These are phyloP conservation scores for Colaptes auratus DNA, from an alignment of 2,113 vertebrate genomes.

Conservation along the genomic window DNA sequence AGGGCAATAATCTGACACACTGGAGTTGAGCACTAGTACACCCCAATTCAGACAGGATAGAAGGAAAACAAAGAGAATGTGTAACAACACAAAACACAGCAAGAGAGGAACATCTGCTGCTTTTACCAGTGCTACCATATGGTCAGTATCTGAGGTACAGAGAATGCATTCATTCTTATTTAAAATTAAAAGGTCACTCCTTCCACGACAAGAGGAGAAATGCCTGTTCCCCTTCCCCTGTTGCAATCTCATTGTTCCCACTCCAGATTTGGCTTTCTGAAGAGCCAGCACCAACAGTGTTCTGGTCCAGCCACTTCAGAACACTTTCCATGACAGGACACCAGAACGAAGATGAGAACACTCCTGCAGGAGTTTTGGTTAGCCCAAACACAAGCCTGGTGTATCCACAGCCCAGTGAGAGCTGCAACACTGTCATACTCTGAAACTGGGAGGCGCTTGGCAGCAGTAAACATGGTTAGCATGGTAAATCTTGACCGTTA, in stretches of 20 bases:
- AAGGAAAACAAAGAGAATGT: slow-evolving; percentile 36
- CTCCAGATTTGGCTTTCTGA: not conserved
- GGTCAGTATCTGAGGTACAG: slow-evolving; percentile 27
- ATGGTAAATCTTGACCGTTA: not conserved
- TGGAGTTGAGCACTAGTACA: not conserved
- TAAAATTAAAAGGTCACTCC: slow-evolving; percentile 32
- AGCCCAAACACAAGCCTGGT: not conserved
- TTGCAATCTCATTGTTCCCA: not conserved
- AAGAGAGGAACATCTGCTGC: slow-evolving; percentile 62
- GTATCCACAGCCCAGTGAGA: not conserved
- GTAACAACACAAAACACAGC: slow-evolving; percentile 15
- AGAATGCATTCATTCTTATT: slow-evolving; percentile 48
- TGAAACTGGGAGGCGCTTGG: not conserved
- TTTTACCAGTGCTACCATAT: slow-evolving; percentile 64
- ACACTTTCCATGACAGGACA: not conserved
- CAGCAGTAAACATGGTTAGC: not conserved
- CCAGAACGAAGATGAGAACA: not conserved
- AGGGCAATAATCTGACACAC: not conserved
- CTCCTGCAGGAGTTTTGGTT: not conserved
- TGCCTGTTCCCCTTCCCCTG: not conserved
- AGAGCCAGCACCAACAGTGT: not conserved
- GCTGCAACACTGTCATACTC: not conserved
- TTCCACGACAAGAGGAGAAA: not conserved
- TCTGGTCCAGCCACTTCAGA: not conserved
- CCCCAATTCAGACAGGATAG: not conserved